Evolutionary conservation across 2,888 invertebrate species (phyloP).

Genomic region (Erebia ligea): DNA sequence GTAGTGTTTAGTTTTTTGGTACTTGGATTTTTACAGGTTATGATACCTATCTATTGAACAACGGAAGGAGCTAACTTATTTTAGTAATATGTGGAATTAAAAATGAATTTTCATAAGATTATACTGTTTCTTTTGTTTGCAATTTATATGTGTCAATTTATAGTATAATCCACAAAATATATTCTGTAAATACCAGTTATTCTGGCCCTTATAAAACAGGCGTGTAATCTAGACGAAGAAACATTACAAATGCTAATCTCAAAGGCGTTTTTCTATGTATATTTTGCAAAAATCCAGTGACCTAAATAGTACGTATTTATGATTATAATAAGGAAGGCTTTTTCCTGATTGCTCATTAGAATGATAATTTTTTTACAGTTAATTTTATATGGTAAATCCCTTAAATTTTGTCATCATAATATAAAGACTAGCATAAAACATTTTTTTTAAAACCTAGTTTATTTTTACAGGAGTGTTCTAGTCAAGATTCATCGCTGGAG

Average conservation of each 20-base stretch:
- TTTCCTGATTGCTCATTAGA: neutral
- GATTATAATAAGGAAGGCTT: neutral
- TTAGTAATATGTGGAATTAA: no score
- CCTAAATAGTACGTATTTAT: neutral
- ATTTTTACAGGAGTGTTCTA: constrained; percentile 76
- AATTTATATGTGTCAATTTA: neutral
- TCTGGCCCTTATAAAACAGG: neutral
- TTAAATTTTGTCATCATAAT: no score
- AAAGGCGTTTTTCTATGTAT: neutral
- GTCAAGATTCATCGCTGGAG: constrained; percentile 80
- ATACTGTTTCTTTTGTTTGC: no score
- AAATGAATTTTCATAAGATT: no score
- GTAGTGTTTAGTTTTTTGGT: constrained; percentile 10
- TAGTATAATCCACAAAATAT: neutral
- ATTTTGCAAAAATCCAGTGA: neutral
- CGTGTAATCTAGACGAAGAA: neutral
- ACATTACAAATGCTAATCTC: neutral
- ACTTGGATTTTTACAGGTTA: neutral
- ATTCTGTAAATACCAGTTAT: neutral
- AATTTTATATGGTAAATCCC: neutral
- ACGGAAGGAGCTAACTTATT: no score
- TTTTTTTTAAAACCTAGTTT: neutral
- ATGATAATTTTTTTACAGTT: neutral
- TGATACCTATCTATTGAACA: neutral
- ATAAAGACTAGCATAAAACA: no score